Conservation (phyloP, 2,888 invertebrate genomes). For the Drosophila hamatofila region DNA sequence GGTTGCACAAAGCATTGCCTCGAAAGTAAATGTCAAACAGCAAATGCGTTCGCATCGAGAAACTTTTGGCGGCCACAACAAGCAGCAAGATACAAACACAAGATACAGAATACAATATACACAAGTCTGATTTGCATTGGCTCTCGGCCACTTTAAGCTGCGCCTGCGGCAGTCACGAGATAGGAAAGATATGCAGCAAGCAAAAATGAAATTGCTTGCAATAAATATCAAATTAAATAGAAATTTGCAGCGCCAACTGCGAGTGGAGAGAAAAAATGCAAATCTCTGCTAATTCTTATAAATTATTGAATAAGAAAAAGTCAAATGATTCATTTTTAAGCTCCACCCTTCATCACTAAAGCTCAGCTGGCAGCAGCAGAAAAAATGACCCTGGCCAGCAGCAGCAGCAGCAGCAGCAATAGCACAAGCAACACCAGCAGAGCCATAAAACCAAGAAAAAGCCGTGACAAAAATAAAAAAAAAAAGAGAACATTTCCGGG, state of each 20-base stretch:
- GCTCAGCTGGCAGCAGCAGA: conserved; percentile 72
- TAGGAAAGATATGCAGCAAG: conserved; percentile 23
- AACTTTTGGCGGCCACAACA: conserved; percentile 42
- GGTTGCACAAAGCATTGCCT: conserved; percentile 1
- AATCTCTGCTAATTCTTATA: conserved; percentile 82
- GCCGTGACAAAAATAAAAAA: conserved; percentile 26
- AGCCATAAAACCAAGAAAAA: conserved; percentile 24
- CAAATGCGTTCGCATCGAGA: conserved; percentile 18
- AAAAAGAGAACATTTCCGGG: conserved; percentile 31
- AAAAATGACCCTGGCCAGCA: conserved; percentile 49
- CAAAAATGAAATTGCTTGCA: conserved; percentile 66
- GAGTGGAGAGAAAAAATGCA: conserved; percentile 67
- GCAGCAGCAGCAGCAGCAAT: neutral
- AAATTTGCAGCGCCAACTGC: conserved; percentile 71
- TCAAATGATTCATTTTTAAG: conserved; percentile 82
- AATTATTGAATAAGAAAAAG: conserved; percentile 82
- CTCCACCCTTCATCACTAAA: conserved; percentile 81
- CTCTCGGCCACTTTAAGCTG: conserved; percentile 49
- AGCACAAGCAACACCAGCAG: neutral
- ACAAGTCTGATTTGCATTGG: conserved; percentile 38
- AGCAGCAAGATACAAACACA: conserved; percentile 14
- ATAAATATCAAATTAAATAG: conserved; percentile 81
- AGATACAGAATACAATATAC: conserved; percentile 20
- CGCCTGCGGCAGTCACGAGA: conserved; percentile 23
- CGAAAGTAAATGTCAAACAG: conserved; percentile 42